These are phyloP conservation scores for Psophia crepitans DNA, from an alignment of 2,113 vertebrate species.

Conservation along the genomic window DNA sequence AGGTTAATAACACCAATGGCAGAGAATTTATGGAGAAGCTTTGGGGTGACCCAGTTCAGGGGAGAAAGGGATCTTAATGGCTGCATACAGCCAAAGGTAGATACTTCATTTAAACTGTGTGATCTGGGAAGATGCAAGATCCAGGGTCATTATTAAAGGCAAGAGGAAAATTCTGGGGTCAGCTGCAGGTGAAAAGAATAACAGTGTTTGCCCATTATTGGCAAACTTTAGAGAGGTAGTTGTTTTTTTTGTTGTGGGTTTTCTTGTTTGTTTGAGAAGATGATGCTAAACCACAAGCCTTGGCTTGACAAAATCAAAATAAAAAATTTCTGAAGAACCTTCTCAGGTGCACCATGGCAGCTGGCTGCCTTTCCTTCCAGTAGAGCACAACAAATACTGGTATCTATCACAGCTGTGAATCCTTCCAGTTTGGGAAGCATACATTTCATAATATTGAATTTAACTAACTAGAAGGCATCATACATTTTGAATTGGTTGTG, in stretches of 20 bases:
- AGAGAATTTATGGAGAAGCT: not conserved
- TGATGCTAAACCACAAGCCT: not conserved
- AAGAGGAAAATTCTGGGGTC: not conserved
- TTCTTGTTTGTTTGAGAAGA: not conserved
- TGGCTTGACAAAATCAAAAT: not conserved
- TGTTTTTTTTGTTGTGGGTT: not conserved
- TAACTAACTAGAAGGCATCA: conserved; percentile 42
- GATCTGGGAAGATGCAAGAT: not conserved
- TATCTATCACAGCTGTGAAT: not conserved
- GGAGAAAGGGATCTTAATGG: not conserved
- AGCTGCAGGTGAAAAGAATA: not conserved
- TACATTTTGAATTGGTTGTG: conserved; percentile 26
- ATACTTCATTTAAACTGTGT: not conserved
- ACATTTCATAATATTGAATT: conserved; percentile 50
- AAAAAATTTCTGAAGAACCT: not conserved
- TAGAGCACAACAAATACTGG: conserved; percentile 14
- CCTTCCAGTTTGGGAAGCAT: not conserved
- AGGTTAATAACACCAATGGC: not conserved
- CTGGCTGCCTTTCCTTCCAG: not conserved
- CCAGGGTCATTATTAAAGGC: not conserved
- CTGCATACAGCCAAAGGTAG: not conserved
- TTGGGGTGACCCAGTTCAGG: not conserved
- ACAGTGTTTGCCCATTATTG: not conserved
- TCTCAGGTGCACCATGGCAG: conserved; percentile 30
- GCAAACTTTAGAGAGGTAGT: not conserved